Conservation (phyloP, 2,113 vertebrate species). For the Apteryx owenii region DNA sequence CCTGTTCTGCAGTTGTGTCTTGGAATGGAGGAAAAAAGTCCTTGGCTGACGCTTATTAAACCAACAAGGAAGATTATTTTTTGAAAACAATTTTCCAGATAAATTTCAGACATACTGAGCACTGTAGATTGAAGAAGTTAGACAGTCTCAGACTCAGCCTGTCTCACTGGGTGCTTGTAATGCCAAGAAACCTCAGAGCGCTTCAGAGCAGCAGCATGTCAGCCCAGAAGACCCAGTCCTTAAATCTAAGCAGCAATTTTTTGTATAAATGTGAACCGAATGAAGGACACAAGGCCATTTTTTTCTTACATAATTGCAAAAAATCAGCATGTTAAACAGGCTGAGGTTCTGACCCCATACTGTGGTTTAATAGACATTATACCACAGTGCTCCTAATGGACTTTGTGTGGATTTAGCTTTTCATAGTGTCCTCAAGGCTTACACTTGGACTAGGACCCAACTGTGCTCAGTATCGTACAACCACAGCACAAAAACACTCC, state of each 20-base stretch:
- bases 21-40: background rate
- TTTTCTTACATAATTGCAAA: background rate
- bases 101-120: background rate
- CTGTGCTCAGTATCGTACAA: background rate
- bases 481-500: background rate
- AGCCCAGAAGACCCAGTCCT: background rate
- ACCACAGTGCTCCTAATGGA: background rate
- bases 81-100: background rate
- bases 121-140: background rate
- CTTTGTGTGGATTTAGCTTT: background rate
- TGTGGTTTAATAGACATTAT: background rate
- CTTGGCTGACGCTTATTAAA: background rate
- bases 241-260: background rate
- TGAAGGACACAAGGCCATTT: background rate
- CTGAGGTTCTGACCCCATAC: background rate
- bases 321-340: background rate
- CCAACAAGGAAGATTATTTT: background rate
- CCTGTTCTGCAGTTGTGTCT: background rate
- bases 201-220: background rate
- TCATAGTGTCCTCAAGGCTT: background rate
- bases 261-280: background rate
- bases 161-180: background rate
- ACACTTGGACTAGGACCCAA: background rate
- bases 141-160: background rate
- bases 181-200: background rate